These are phyloP conservation scores for Sebastes diploproa DNA, from an alignment of 2,797 vertebrate species.

Conservation along the genomic window DNA sequence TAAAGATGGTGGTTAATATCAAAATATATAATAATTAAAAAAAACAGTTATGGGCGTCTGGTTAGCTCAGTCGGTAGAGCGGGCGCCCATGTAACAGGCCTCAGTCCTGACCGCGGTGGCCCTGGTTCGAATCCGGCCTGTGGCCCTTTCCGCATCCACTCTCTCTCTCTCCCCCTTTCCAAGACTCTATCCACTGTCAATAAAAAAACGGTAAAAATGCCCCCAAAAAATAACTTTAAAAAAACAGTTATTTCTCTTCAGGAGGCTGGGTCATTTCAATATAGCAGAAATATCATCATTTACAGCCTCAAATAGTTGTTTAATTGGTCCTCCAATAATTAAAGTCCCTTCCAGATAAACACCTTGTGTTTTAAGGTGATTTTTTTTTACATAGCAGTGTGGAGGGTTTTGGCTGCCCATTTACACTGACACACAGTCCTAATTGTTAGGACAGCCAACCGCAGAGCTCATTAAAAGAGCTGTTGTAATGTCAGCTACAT, in stretches of 20 bases:
- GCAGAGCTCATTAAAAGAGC: background rate
- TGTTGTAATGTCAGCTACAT: conserved; percentile 2
- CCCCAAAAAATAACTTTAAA: no score
- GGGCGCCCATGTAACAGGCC: no score
- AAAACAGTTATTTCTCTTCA: background rate
- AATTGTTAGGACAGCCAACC: conserved; percentile 1
- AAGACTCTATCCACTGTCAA: no score
- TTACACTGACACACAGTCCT: background rate
- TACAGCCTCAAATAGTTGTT: background rate
- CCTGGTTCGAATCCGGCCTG: no score
- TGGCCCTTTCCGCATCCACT: no score
- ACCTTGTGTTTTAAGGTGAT: background rate
- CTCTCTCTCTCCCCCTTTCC: no score
- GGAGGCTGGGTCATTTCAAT: background rate
- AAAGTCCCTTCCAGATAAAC: background rate
- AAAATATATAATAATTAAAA: background rate
- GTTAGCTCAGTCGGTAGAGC: no score
- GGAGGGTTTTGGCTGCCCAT: background rate
- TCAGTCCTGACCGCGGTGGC: no score
- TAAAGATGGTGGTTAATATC: background rate
- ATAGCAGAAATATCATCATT: background rate
- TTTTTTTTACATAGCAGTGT: background rate
- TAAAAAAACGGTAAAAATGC: no score
- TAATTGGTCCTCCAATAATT: background rate
- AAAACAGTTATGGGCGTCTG: background rate